phyloP scores from a whole-genome alignment of 2,797 vertebrate genomes.

The Discoglossus pictus region DNA sequence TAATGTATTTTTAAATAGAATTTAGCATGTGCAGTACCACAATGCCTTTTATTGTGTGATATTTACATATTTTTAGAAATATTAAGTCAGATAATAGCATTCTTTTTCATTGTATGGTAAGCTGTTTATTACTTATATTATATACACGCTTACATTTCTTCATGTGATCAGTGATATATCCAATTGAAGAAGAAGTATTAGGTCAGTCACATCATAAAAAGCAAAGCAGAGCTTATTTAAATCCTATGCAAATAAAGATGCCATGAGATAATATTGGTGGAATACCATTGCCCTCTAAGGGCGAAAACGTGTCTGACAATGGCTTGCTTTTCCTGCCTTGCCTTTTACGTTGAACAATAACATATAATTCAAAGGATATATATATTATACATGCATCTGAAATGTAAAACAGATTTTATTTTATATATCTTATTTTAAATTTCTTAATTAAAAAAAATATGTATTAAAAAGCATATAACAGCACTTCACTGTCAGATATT shows the following conservation, averaged over 20 bases:
- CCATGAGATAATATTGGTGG: slow-evolving; percentile 24
- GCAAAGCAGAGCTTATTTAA: slow-evolving; percentile 43
- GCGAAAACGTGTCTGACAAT: slow-evolving; percentile 12
- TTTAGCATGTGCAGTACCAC: too few species aligned
- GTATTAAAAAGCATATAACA: too few species aligned
- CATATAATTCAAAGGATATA: too few species aligned
- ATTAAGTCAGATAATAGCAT: slow-evolving; percentile 28
- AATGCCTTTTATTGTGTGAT: slow-evolving; percentile 5
- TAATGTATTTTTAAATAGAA: too few species aligned
- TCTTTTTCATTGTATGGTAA: slow-evolving; percentile 33
- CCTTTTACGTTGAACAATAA: too few species aligned
- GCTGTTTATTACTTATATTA: slow-evolving; percentile 36
- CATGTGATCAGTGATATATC: slow-evolving; percentile 50
- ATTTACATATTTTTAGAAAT: slow-evolving; percentile 35
- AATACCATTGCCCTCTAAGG: slow-evolving; percentile 50
- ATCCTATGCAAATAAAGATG: slow-evolving; percentile 46
- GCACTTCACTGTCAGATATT: too few species aligned
- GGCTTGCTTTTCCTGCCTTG: neutral
- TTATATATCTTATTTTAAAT: too few species aligned
- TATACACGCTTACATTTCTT: slow-evolving; percentile 45
- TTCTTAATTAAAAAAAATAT: too few species aligned
- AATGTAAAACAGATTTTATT: too few species aligned
- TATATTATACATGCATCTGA: too few species aligned
- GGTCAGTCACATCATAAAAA: slow-evolving; percentile 45
- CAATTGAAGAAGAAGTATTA: slow-evolving; percentile 45